Base-by-base conservation (phyloP, 2,797 vertebrate species). In the Enoplosus armatus region DNA sequence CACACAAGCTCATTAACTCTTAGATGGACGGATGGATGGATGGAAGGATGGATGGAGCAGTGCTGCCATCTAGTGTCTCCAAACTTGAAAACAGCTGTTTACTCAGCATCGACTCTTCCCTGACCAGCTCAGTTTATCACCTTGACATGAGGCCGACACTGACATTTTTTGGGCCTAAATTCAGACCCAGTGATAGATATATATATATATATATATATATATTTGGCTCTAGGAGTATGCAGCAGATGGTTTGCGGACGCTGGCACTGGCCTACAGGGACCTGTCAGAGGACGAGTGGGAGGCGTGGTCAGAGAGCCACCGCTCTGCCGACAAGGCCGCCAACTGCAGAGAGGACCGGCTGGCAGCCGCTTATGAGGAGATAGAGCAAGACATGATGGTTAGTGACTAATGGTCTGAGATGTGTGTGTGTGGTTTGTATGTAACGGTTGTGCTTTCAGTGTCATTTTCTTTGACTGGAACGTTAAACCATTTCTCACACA, bases 331-430 rank as follows among this genome's bases (percentile, higher is more conserved):
- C 74, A 93, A 91, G 10, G 94, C 95, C 27, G 62, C 86, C 0
- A 95, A 96, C 87, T 96, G 88, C 87, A 95, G 95, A 9, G 97
- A 99, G 35, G 97, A 98, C 79, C 89, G 94, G 8, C 88, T 99
- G 87, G 96, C 97, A 9, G 95, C 90, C 2, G 76, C 96, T 9
- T 99, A 98, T 0, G 97, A 98, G 10, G 95, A 97, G 80, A 96
- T 98, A 8, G 98, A 99, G 80, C 96, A 95, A 2, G 94, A 98
- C 83, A 97, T 99, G 98, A 96, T 95, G 97, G 98, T 99, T 35
- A 58, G 91, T 85, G 68, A 35, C 41, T 61, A 15, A 27, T 70
- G n/a, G 5, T 43, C 18, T 35, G 12, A 59, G 29, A 9, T 22
- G 24, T 72, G 41, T 53, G 6, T 60, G 41, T 43, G 6, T 41